A percentile compares a stretch with the other conserved stretches of the same genome.
These are phyloP conservation scores for Anomalospiza imberbis DNA, from an alignment of 2,797 vertebrate genomes.

Conservation along the genomic window DNA sequence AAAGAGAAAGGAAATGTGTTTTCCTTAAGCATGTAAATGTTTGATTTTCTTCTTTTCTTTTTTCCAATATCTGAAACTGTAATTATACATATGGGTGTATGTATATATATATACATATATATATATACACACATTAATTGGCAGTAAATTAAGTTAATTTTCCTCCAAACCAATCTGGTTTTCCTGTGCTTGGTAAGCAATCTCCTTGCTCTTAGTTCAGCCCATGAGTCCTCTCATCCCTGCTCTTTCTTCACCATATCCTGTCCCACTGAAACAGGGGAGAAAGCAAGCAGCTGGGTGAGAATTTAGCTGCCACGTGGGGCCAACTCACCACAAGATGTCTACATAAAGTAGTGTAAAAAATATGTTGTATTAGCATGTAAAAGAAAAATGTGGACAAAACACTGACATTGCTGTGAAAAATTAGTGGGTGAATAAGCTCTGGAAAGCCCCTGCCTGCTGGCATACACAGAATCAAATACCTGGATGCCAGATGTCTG, in stretches of 20 bases:
- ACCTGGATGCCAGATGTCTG: constrained; percentile 62
- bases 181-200: neutral
- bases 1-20: neutral
- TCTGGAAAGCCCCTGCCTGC: neutral
- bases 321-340: neutral
- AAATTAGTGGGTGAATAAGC: constrained; percentile 12
- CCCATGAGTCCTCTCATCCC: neutral
- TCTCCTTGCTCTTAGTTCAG: neutral
- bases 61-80: neutral
- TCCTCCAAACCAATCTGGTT: neutral
- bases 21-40: neutral
- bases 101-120: too few species aligned
- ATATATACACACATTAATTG: neutral
- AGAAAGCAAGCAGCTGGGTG: neutral
- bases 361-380: neutral
- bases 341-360: neutral
- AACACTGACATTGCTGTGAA: neutral
- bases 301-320: neutral
- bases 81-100: too few species aligned
- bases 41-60: neutral
- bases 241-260: neutral
- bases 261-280: neutral
- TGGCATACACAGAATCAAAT: constrained; percentile 53
- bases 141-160: neutral
- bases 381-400: neutral